These are phyloP conservation scores for Lochmaea crataegi DNA, from an alignment of 2,888 invertebrate genomes.

Conservation along the genomic window DNA sequence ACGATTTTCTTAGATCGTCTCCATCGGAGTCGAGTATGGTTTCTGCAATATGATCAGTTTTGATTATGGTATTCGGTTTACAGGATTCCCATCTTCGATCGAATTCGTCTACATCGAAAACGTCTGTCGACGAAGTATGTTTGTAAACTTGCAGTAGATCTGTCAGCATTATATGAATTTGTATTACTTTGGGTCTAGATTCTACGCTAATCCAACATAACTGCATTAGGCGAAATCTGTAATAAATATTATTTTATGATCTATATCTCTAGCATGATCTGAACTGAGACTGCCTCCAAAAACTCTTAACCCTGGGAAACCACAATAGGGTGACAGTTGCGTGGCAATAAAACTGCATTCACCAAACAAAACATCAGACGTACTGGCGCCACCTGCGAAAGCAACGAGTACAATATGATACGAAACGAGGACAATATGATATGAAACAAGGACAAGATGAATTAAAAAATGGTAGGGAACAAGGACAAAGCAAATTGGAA, in stretches of 20 bases:
- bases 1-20: slow-evolving; percentile 56
- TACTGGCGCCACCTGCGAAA: too few species aligned
- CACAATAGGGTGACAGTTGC: too few species aligned
- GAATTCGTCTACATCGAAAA: slow-evolving; percentile 69
- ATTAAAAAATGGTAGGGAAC: too few species aligned
- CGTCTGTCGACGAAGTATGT: slow-evolving; percentile 53
- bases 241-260: slow-evolving; percentile 25
- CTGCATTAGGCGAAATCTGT: slow-evolving; percentile 78
- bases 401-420: too few species aligned
- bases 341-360: too few species aligned
- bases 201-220: slow-evolving; percentile 73
- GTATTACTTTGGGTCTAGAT: slow-evolving; percentile 66
- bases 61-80: slow-evolving; percentile 74
- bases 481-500: too few species aligned
- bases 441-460: too few species aligned
- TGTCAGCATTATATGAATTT: slow-evolving; percentile 67
- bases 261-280: too few species aligned
- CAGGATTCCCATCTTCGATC: slow-evolving; percentile 80
- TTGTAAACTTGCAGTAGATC: slow-evolving; percentile 64
- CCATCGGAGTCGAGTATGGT: slow-evolving; percentile 51
- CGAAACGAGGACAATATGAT: too few species aligned
- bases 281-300: too few species aligned
- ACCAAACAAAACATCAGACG: too few species aligned
- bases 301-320: too few species aligned
- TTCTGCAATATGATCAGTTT: slow-evolving; percentile 66